Evolutionary conservation across 1,140 invertebrate genomes (phyloP).

Genomic region (Halesus radiatus): DNA sequence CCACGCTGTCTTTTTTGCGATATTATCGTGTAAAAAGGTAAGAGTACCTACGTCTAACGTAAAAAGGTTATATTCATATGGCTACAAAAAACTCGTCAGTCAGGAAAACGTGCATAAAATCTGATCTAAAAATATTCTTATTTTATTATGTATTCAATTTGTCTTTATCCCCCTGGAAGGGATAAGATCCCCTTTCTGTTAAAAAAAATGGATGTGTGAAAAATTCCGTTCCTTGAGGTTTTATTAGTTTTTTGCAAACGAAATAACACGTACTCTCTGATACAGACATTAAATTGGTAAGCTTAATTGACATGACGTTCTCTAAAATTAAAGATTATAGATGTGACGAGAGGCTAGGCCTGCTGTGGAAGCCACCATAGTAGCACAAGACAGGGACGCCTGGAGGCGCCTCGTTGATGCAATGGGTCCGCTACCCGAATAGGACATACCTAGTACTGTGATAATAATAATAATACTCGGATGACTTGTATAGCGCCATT

Average conservation of each 20-base stretch:
- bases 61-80: constrained; percentile 29
- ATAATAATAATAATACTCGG: too few species aligned
- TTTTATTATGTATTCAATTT: constrained; percentile 19
- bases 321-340: too few species aligned
- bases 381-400: too few species aligned
- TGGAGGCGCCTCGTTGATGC: too few species aligned
- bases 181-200: constrained; percentile 32
- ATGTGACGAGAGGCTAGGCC: too few species aligned
- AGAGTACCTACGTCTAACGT: background rate
- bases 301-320: too few species aligned
- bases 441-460: too few species aligned
- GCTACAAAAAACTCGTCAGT: constrained; percentile 47
- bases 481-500: too few species aligned
- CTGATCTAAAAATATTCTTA: constrained; percentile 53
- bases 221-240: background rate
- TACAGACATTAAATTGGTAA: too few species aligned
- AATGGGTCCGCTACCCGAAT: too few species aligned
- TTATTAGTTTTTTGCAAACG: background rate
- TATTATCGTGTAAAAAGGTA: constrained; percentile 2
- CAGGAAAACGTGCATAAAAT: constrained; percentile 55
- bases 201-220: constrained; percentile 35
- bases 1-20: constrained; percentile 38
- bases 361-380: too few species aligned
- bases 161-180: constrained; percentile 36
- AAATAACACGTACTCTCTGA: too few species aligned